Conservation (phyloP, 2,888 invertebrate genomes). For the Oxyteleia sp. region DNA sequence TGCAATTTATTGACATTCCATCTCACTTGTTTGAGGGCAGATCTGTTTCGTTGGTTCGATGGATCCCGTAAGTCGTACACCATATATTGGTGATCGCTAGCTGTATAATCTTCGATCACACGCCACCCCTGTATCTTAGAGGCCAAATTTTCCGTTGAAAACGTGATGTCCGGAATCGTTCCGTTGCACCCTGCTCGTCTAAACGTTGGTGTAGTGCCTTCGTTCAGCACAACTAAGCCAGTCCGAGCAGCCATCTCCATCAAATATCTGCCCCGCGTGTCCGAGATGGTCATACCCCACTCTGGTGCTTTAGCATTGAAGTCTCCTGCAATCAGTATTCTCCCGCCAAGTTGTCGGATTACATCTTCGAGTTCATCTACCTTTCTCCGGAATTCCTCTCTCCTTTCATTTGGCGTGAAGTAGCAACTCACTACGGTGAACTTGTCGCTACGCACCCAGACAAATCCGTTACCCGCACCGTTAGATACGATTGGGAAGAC, state of each 20-base stretch:
- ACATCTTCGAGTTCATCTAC: background rate
- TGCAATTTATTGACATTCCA: slow-evolving; percentile 1
- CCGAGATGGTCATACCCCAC: background rate
- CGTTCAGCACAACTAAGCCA: no score
- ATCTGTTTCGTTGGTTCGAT: background rate
- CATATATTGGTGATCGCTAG: slow-evolving; percentile 13
- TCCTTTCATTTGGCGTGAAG: slow-evolving; percentile 1
- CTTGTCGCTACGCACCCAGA: background rate
- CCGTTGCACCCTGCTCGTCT: background rate
- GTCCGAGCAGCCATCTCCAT: no score
- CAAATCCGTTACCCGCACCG: slow-evolving; percentile 2
- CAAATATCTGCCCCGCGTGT: no score
- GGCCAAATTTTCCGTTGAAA: background rate
- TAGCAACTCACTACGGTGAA: background rate
- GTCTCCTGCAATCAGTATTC: no score
- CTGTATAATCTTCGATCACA: background rate
- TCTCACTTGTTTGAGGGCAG: background rate
- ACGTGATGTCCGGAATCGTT: background rate
- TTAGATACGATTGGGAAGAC: background rate
- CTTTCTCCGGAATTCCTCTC: background rate
- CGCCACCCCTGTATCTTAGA: background rate
- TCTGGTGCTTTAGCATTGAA: background rate
- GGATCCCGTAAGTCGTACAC: background rate
- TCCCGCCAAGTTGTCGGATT: background rate
- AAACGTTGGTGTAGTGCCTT: background rate